Base-by-base conservation (phyloP, 2,113 vertebrate genomes). In the Tachycineta bicolor region DNA sequence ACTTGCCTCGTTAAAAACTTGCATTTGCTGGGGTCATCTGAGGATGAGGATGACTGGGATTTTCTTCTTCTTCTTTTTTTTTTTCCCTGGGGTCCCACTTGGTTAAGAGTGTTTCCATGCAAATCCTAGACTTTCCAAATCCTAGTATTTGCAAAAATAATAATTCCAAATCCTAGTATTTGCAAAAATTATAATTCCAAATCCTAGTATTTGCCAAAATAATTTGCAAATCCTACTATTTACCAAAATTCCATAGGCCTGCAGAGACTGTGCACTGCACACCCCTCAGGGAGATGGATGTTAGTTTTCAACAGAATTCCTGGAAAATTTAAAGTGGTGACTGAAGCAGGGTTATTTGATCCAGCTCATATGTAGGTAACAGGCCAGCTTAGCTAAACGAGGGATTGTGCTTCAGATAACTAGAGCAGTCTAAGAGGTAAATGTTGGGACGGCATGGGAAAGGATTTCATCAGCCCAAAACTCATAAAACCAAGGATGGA, bases 311-410 rank as follows among this genome's bases (percentile, higher is more conserved):
- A 53, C 46, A 52, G 68, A 65, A 74, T 88, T 95, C 83, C 86
- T 83, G 79, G 94, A 93, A 90, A 94, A 94, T 43, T 77, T 92
- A 43, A 79, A 80, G 75, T 90, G 55, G 85, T 83, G 86, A 70
- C 83, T 67, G 71, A 46, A 90, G 55, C 67, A 50, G 39, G 19
- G 68, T 78, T 90, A 81, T 86, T 94, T 75, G 83, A 91, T 88
- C 92, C 85, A 74, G 47, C n/a, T 86, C 59, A 7, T 31, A 79
- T 2, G 4, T 43, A 93, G 4, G 1, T 34, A 62, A 67, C 6
- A 2, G 56, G 64, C 44, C 46, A 85, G 56, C 62, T 84, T 37
- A 77, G 75, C 64, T 83, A 89, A 94, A 89, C 52, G 76, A 94
- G 58, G 62, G 41, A 64, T 62, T 71, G 58, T 65, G 56, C 95